Base-by-base conservation (phyloP, 2,888 invertebrate genomes). In the Eristalinus aeneus region DNA sequence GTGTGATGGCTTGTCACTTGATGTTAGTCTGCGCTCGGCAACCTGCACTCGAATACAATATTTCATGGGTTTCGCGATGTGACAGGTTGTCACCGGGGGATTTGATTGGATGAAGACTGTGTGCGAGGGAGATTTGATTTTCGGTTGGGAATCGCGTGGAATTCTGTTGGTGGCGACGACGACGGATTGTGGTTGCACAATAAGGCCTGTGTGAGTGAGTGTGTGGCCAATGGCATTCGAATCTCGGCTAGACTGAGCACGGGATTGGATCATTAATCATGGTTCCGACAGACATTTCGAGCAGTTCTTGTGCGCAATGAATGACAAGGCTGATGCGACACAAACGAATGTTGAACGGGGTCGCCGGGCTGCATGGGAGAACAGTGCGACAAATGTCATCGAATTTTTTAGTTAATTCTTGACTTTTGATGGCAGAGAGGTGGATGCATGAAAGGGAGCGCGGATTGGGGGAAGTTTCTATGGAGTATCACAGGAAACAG, bases 1-100 rank as follows among this genome's bases (percentile, higher is more conserved):
- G 84, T 84, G 84, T 79, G 79, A 84, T 75, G 67, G 79, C 75
- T 71, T 71, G 83, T 83, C 83, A 74, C 74, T 65, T 83, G 12
- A 65, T 73, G 73, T 65, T 53, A 69, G 67, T 31, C 34, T 68
- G 67, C 56, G n/a, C 39, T 32, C 16, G 75, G 34, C 36, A 69
- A 60, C 65, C 71, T 32, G 60, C 72, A 58, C 56, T 10, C 8
- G 36, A 27, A 46, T 31, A 67, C 11, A 53, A 34, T 39, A 63
- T 67, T 39, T 77, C 46, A 65, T 65, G 20, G 9, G 16, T 64
- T 69, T 31, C 64, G 39, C 12, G 65, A 22, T 65, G 60, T 63
- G 34, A 68, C 60, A 77, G 34, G 68, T 31, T 69, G 69, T 23
- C 23, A 56, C 11, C 23, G 23, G 46, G 23, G 46, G 16, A 5